phyloP scores from a whole-genome alignment of 2,888 invertebrate genomes.

The Fragum fragum region DNA sequence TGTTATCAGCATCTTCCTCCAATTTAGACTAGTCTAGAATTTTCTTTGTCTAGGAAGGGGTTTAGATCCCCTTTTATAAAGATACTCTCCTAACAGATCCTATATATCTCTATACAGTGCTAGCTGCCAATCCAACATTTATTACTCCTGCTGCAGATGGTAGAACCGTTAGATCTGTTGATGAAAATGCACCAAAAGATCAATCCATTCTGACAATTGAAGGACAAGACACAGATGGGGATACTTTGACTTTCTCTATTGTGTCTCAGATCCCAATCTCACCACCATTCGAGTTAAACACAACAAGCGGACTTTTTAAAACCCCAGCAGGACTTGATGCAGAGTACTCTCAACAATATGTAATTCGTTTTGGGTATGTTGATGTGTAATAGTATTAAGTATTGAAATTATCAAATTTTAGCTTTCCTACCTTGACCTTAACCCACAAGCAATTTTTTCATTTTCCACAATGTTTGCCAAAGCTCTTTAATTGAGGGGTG shows the following conservation, averaged over 20 bases:
- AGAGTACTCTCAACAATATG: background rate
- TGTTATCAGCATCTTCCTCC: too few species aligned
- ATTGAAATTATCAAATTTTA: too few species aligned
- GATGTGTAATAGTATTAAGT: too few species aligned
- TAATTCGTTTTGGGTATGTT: background rate
- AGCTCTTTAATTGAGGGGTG: too few species aligned
- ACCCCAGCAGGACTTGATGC: background rate
- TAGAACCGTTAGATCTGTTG: background rate
- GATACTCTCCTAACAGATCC: too few species aligned
- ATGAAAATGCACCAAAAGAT: background rate
- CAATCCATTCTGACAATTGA: background rate
- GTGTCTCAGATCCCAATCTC: background rate
- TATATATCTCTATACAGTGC: background rate
- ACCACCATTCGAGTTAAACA: background rate
- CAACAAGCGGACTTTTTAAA: background rate
- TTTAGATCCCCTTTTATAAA: too few species aligned
- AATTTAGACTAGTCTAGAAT: too few species aligned
- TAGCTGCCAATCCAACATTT: background rate
- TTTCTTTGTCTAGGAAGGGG: too few species aligned
- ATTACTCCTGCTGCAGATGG: background rate
- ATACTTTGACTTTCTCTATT: background rate
- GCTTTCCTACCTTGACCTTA: too few species aligned
- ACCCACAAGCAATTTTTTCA: too few species aligned
- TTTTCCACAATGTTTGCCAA: too few species aligned
- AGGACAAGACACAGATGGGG: background rate